Conservation (phyloP, 2,888 invertebrate species). For the Latheticus oryzae region DNA sequence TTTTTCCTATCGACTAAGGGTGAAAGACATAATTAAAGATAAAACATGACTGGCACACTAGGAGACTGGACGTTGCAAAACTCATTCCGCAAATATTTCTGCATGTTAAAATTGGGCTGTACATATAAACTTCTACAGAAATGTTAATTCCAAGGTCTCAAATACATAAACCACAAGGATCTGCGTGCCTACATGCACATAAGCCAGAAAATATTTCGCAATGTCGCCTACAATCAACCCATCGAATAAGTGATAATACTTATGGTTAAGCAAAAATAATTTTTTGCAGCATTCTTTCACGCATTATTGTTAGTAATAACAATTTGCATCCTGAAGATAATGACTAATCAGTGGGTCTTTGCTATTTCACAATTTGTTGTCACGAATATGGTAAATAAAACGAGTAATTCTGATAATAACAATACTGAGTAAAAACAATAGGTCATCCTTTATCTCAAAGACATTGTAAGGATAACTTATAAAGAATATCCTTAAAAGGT, state of each 20-base stretch:
- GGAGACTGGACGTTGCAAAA: no score
- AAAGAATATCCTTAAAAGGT: slow-evolving; percentile 28
- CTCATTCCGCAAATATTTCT: no score
- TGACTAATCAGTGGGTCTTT: slow-evolving; percentile 21
- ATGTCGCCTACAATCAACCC: slow-evolving; percentile 1
- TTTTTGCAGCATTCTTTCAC: neutral
- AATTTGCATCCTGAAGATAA: no score
- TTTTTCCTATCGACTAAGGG: no score
- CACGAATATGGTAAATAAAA: slow-evolving; percentile 31
- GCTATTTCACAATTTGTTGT: slow-evolving; percentile 20
- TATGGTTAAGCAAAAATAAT: slow-evolving; percentile 5
- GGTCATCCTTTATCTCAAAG: slow-evolving; percentile 25
- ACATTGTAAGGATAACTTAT: slow-evolving; percentile 15
- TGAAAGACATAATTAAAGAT: no score
- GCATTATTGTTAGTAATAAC: no score
- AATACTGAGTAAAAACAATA: slow-evolving; percentile 22
- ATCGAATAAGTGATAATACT: neutral
- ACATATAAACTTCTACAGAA: slow-evolving; percentile 1
- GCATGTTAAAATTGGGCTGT: slow-evolving; percentile 3
- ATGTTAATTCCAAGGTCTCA: slow-evolving; percentile 14
- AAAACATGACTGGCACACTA: no score
- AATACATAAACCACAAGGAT: no score
- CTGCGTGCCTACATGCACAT: neutral
- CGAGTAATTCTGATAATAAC: slow-evolving; percentile 29
- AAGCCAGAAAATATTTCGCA: slow-evolving; percentile 7